A percentile compares a stretch with the other conserved stretches of the same genome.
Evolutionary conservation across 2,888 invertebrate genomes (phyloP).

Genomic region (Drosophila ezoana): DNA sequence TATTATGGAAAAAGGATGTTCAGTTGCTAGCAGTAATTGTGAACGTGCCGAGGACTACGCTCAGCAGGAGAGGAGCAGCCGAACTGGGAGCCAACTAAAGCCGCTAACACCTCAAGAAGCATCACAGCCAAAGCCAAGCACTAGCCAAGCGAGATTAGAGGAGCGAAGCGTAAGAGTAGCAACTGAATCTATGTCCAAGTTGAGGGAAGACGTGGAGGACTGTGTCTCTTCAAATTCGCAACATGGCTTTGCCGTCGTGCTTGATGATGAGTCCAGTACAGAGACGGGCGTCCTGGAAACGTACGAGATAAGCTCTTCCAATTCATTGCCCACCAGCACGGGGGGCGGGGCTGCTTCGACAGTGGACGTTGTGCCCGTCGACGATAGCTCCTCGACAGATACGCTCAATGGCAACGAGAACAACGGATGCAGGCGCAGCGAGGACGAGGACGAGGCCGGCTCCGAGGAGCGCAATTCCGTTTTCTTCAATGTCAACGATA

Average conservation of each 20-base stretch:
- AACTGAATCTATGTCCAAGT: conserved; percentile 77
- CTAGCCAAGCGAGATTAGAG: conserved; percentile 45
- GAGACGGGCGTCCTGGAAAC: conserved; percentile 75
- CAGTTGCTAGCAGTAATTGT: conserved; percentile 73
- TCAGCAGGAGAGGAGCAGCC: conserved; percentile 42
- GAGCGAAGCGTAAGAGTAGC: conserved; percentile 21
- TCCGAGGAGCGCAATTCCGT: conserved; percentile 30
- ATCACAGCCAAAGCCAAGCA: conserved; percentile 47
- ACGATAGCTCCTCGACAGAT: conserved; percentile 80
- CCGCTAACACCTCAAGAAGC: conserved; percentile 34
- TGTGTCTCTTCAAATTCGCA: conserved; percentile 78
- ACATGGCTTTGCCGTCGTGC: conserved; percentile 77
- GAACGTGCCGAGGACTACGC: conserved; percentile 50
- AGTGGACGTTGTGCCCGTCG: conserved; percentile 71
- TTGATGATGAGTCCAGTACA: conserved; percentile 81
- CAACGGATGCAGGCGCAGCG: conserved; percentile 12
- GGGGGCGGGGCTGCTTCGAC: conserved; percentile 39
- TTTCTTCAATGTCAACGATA: conserved; percentile 55
- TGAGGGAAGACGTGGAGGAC: conserved; percentile 75
- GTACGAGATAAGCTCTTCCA: conserved; percentile 81
- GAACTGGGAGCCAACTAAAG: conserved; percentile 31
- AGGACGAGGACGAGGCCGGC: conserved; percentile 14
- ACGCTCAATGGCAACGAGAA: conserved; percentile 65
- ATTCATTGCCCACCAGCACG: conserved; percentile 71
- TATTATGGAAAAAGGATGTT: conserved; percentile 85